phyloP scores from a whole-genome alignment of 2,888 invertebrate genomes.

The Caenorhabditis panamensis region DNA sequence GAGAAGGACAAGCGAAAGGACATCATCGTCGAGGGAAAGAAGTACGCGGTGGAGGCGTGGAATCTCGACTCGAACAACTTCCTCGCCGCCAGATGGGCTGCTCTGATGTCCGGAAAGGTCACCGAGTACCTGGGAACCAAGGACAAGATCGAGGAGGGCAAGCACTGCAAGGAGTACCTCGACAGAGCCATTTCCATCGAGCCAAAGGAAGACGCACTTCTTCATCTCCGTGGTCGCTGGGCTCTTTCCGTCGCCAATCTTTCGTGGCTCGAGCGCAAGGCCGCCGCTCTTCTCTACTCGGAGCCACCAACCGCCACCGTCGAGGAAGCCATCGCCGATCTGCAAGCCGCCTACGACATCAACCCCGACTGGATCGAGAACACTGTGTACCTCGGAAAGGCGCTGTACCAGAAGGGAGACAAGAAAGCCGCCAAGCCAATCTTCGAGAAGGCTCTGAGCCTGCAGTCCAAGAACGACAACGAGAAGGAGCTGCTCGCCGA shows the following conservation, averaged over 20 bases:
- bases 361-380: conserved; percentile 83
- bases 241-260: conserved; percentile 72
- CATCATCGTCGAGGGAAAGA: conserved; percentile 73
- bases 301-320: conserved; percentile 72
- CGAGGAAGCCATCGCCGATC: conserved; percentile 73
- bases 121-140: conserved; percentile 78
- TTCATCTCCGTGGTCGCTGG: conserved; percentile 74
- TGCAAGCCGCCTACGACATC: conserved; percentile 79
- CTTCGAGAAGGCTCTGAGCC: conserved; percentile 64
- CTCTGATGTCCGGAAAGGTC: conserved; percentile 73
- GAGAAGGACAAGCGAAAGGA: conserved; percentile 73
- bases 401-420: conserved; percentile 73
- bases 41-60: conserved; percentile 72
- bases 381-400: conserved; percentile 82
- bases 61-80: conserved; percentile 70
- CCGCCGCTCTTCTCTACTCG: conserved; percentile 70
- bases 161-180: conserved; percentile 77
- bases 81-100: conserved; percentile 76
- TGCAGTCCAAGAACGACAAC: conserved; percentile 64
- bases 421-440: conserved; percentile 72
- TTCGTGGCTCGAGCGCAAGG: conserved; percentile 75
- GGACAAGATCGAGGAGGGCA: conserved; percentile 79
- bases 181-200: conserved; percentile 75
- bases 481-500: conserved; percentile 69
- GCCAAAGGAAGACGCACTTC: conserved; percentile 68